These are phyloP conservation scores for Sphyrna mokarran DNA, from an alignment of 2,113 vertebrate genomes.

Conservation along the genomic window DNA sequence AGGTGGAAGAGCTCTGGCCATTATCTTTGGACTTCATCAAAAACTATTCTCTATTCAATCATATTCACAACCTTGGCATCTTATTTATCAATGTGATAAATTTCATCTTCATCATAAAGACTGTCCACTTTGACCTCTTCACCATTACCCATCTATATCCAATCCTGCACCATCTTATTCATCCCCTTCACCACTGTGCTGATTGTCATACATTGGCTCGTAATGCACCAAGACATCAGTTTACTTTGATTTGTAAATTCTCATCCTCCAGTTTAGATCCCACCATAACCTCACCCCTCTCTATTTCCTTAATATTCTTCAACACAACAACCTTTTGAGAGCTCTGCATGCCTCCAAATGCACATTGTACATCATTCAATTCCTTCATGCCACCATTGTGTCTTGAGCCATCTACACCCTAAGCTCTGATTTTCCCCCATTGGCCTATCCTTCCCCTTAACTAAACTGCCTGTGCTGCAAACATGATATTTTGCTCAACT, in stretches of 20 bases:
- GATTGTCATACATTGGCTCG: background rate
- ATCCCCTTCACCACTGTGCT: background rate
- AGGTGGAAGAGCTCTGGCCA: too few species aligned
- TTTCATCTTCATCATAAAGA: background rate
- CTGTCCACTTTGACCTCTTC: background rate
- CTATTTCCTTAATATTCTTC: background rate
- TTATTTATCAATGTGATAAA: background rate
- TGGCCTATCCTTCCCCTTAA: background rate
- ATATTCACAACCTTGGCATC: background rate
- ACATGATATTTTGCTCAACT: background rate
- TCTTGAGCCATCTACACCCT: background rate
- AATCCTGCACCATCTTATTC: background rate
- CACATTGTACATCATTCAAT: background rate
- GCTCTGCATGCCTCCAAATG: background rate
- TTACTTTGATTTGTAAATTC: background rate
- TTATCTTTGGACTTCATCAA: background rate
- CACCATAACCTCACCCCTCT: too few species aligned
- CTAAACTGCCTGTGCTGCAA: background rate
- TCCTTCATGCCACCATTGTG: background rate
- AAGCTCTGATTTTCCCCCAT: background rate
- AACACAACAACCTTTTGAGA: background rate
- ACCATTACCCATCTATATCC: background rate
- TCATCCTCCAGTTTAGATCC: background rate
- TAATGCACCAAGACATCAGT: background rate
- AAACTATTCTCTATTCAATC: background rate